These are phyloP conservation scores for Anabacerthia variegaticeps DNA, from an alignment of 2,797 vertebrate genomes.

Conservation along the genomic window DNA sequence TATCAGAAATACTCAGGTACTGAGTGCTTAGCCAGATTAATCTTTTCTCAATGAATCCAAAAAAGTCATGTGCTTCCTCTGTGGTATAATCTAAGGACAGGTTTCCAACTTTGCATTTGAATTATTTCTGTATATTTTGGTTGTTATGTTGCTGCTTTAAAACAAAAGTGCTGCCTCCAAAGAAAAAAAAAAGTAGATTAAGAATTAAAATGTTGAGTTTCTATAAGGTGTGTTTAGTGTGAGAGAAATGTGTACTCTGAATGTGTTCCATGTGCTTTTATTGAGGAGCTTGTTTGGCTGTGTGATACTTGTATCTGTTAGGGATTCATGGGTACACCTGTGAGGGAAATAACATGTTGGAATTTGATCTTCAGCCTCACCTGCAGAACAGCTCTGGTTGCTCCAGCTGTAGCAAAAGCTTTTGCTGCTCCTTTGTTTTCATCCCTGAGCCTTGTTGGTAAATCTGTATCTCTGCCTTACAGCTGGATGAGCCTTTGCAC, in stretches of 20 bases:
- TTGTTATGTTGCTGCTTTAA: neutral
- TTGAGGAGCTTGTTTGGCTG: neutral
- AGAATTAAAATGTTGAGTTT: neutral
- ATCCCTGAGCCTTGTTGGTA: neutral
- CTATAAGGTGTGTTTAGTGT: neutral
- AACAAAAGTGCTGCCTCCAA: neutral
- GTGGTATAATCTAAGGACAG: neutral
- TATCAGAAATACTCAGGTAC: neutral
- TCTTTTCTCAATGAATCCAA: neutral
- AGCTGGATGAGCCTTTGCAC: neutral
- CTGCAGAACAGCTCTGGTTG: neutral
- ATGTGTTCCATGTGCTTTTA: neutral
- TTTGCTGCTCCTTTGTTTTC: neutral
- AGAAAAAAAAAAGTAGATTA: neutral
- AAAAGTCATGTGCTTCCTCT: neutral
- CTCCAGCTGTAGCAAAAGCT: neutral
- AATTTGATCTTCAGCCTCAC: neutral
- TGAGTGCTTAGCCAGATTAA: neutral
- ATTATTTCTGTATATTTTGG: neutral
- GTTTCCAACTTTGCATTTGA: neutral
- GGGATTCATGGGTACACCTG: rapidly evolving
- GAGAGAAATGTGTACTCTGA: neutral
- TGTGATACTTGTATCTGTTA: neutral
- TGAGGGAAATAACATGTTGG: neutral
- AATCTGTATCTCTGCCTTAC: neutral